phyloP scores from a whole-genome alignment of 2,888 invertebrate genomes.

The Trissoscelio sp. region DNA sequence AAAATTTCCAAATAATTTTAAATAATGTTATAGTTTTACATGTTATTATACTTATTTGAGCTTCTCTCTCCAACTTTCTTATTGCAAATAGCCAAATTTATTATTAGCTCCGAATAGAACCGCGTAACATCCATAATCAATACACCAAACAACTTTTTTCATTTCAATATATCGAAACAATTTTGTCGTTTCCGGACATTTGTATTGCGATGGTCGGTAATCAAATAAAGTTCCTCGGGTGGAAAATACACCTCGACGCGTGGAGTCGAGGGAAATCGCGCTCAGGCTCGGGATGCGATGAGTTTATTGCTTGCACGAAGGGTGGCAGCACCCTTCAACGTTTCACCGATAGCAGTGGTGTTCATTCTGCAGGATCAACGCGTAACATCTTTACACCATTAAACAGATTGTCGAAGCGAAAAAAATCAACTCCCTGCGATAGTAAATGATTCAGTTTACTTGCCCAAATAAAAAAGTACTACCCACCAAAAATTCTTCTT shows the following conservation, averaged over 20 bases:
- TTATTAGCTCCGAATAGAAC: conserved; percentile 4
- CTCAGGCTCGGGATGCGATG: conserved; percentile 67
- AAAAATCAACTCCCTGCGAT: conserved; percentile 16
- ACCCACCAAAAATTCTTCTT: neutral
- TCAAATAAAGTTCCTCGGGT: conserved; percentile 69
- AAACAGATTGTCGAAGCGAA: conserved; percentile 45
- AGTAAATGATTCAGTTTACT: neutral
- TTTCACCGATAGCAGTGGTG: conserved; percentile 60
- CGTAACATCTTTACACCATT: conserved; percentile 57
- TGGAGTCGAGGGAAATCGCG: conserved; percentile 70
- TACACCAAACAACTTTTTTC: conserved; percentile 41
- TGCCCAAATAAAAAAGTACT: neutral
- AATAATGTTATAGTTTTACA: too few relatives aligned
- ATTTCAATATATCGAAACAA: conserved; percentile 59
- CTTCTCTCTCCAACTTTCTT: too few relatives aligned
- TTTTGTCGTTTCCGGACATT: conserved; percentile 59
- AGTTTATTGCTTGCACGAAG: conserved; percentile 74
- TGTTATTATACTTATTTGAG: too few relatives aligned
- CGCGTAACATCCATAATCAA: conserved; percentile 46
- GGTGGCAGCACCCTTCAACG: conserved; percentile 80
- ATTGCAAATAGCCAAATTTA: too few relatives aligned
- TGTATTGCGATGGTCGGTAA: conserved; percentile 72
- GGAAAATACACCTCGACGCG: conserved; percentile 67
- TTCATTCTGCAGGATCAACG: conserved; percentile 53
- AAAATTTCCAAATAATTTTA: too few relatives aligned